Conservation (phyloP, 1,140 invertebrate species). For the Anastrepha ludens region DNA sequence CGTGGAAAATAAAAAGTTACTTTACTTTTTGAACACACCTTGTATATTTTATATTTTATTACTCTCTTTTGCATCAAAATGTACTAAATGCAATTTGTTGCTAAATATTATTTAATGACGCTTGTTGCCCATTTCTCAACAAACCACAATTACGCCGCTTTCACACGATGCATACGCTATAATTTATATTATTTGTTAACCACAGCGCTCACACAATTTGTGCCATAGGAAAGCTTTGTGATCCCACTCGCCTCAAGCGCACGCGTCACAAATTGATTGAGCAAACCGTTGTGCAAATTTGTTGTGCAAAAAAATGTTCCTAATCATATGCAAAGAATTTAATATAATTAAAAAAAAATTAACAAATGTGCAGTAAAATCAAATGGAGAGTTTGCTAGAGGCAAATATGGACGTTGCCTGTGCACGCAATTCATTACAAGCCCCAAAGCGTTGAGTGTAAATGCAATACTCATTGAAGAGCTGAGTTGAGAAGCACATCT, state of each 20-base stretch:
- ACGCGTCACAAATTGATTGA: slow-evolving; percentile 32
- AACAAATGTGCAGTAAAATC: neutral
- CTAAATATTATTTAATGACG: neutral
- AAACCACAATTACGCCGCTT: neutral
- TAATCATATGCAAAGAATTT: neutral
- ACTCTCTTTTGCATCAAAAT: too few relatives aligned
- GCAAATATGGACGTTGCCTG: neutral
- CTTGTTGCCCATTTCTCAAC: neutral
- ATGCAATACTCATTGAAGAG: too few relatives aligned
- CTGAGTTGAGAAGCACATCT: too few relatives aligned
- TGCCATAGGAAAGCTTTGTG: neutral
- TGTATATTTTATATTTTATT: too few relatives aligned
- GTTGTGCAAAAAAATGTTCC: neutral
- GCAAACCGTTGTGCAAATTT: neutral
- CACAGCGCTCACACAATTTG: neutral
- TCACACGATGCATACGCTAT: neutral
- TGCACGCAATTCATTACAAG: neutral
- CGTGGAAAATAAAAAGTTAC: too few relatives aligned
- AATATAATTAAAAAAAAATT: neutral
- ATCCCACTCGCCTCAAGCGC: neutral
- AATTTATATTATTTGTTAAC: neutral
- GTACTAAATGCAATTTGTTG: too few relatives aligned
- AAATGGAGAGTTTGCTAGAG: neutral
- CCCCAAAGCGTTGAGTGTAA: too few relatives aligned
- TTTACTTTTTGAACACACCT: too few relatives aligned